Evolutionary conservation across 1,140 invertebrate genomes (phyloP).

Genomic region (Paralvinella palmiformis): DNA sequence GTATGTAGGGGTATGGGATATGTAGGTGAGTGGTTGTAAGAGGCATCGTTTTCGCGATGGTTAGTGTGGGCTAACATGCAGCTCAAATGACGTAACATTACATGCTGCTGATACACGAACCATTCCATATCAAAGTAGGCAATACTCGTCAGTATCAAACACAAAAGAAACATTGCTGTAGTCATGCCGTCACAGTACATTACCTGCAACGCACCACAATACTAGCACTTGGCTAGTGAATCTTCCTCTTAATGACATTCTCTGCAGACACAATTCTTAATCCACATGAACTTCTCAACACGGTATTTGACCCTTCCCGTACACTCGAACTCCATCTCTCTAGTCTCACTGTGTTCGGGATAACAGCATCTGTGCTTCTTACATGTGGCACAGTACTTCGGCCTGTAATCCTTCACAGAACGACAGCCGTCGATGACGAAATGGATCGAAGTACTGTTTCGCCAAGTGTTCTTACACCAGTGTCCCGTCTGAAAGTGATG

Average conservation of each 20-base stretch:
- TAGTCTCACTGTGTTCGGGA: slow-evolving; percentile 56
- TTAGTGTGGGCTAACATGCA: no score
- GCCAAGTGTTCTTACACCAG: slow-evolving; percentile 59
- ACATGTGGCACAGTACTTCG: slow-evolving; percentile 59
- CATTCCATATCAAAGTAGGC: no score
- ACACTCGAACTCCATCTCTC: slow-evolving; percentile 52
- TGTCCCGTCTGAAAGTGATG: slow-evolving; percentile 55
- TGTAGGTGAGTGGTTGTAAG: not conserved
- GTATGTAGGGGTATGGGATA: not conserved
- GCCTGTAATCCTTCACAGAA: slow-evolving; percentile 57
- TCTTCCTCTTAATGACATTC: not conserved
- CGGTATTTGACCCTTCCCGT: slow-evolving; percentile 20
- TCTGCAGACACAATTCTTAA: slow-evolving; percentile 19
- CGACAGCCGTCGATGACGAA: slow-evolving; percentile 58
- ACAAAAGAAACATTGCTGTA: no score
- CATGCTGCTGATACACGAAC: no score
- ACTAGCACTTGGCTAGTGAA: not conserved
- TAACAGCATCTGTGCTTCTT: slow-evolving; percentile 51
- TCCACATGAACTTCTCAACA: slow-evolving; percentile 20
- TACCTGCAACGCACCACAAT: not conserved
- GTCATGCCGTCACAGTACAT: no score
- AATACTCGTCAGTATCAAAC: no score
- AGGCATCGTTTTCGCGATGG: not conserved
- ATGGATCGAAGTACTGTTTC: slow-evolving; percentile 50
- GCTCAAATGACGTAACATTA: no score